Evolutionary conservation across 2,888 invertebrate genomes (phyloP).

Genomic region (Stegana nigrithorax): DNA sequence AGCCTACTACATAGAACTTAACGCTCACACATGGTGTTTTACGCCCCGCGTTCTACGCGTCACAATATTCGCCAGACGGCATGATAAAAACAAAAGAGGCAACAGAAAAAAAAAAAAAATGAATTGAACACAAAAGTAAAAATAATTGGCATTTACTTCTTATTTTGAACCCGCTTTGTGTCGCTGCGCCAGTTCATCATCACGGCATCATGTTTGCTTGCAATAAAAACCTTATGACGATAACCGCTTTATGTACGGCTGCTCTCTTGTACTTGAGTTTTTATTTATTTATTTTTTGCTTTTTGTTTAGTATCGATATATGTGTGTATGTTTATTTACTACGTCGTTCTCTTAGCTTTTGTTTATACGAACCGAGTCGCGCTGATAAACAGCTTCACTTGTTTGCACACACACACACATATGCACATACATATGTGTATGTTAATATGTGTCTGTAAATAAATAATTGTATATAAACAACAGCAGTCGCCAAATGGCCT

Average conservation of each 20-base stretch:
- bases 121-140: no score
- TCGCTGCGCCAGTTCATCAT: no score
- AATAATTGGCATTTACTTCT: no score
- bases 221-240: not conserved
- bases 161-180: no score
- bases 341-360: constrained; percentile 13
- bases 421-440: not conserved
- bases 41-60: no score
- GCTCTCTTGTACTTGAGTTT: not conserved
- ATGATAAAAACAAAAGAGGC: no score
- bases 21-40: no score
- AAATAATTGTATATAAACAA: not conserved
- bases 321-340: not conserved
- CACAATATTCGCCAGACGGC: no score
- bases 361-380: not conserved
- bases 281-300: not conserved
- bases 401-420: constrained; percentile 5
- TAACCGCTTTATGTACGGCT: not conserved
- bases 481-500: not conserved
- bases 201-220: no score
- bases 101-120: no score
- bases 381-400: constrained; percentile 17
- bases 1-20: no score
- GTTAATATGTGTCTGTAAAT: not conserved
- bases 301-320: not conserved